A percentile compares a stretch with the other conserved stretches of the same genome.
These are phyloP conservation scores for Indri indri DNA, from an alignment of 2,113 vertebrate genomes.

Conservation along the genomic window DNA sequence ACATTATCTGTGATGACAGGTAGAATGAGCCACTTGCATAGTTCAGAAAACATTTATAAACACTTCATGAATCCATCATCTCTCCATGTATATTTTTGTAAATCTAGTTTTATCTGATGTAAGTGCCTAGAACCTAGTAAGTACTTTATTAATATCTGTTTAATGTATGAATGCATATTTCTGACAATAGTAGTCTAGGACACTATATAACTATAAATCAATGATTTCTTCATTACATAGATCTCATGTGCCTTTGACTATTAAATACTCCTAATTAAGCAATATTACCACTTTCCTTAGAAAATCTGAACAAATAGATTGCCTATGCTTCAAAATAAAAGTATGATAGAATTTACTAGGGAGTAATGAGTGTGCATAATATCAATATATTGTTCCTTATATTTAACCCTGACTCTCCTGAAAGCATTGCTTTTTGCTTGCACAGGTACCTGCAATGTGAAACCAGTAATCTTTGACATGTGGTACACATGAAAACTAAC, in stretches of 20 bases:
- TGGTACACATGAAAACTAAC: neutral
- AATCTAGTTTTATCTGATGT: neutral
- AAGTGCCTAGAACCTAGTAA: neutral
- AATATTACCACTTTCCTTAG: neutral
- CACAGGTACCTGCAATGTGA: neutral
- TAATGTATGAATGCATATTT: neutral
- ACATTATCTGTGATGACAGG: slow-evolving; percentile 77
- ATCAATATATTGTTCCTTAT: neutral
- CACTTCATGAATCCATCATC: neutral
- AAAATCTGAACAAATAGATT: slow-evolving; percentile 9
- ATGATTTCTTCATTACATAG: neutral
- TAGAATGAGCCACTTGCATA: slow-evolving; percentile 40
- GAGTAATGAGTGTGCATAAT: neutral
- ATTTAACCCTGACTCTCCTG: neutral
- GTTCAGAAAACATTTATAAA: slow-evolving; percentile 65
- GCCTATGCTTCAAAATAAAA: neutral
- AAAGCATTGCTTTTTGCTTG: neutral
- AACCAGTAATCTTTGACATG: neutral
- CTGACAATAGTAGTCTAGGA: neutral
- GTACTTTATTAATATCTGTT: neutral
- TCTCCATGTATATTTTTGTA: neutral
- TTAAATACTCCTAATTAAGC: neutral
- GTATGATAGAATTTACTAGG: neutral
- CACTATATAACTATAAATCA: neutral
- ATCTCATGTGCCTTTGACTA: neutral